These are phyloP conservation scores for Pseudachorutes palmiensis DNA, from an alignment of 1,140 invertebrate species.

Conservation along the genomic window DNA sequence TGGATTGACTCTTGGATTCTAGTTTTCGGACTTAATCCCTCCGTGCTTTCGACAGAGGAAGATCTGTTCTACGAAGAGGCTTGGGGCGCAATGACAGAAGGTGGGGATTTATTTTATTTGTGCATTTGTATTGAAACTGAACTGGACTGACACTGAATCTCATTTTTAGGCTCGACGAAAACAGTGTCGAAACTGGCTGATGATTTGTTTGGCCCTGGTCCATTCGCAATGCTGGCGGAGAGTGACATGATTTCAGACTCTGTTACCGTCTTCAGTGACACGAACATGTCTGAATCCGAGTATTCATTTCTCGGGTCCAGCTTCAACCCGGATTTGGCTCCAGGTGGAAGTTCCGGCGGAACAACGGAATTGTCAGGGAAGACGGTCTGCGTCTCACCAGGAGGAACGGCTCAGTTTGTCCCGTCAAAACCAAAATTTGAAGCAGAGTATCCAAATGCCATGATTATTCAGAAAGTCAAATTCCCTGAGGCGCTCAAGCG, in stretches of 20 bases:
- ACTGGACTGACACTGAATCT: no score
- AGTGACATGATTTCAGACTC: slow-evolving; percentile 34
- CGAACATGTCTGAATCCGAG: slow-evolving; percentile 34
- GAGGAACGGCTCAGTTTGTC: neutral
- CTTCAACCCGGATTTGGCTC: neutral
- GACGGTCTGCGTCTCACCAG: neutral
- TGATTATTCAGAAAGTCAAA: slow-evolving; percentile 24
- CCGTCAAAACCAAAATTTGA: slow-evolving; percentile 12
- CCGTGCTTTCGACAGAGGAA: slow-evolving; percentile 14
- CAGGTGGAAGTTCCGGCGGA: no score
- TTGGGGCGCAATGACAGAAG: neutral
- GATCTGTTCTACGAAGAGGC: neutral
- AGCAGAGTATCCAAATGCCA: neutral
- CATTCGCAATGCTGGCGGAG: slow-evolving; percentile 32
- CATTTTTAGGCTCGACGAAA: no score
- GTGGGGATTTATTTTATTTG: neutral
- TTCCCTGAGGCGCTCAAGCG: slow-evolving; percentile 24
- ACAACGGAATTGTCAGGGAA: no score
- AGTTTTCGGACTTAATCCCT: slow-evolving; percentile 27
- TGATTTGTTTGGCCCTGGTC: slow-evolving; percentile 32
- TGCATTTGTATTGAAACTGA: neutral
- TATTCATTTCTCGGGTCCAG: neutral
- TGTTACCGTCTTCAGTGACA: slow-evolving; percentile 33
- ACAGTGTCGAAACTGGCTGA: slow-evolving; percentile 33
- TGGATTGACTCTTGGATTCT: slow-evolving; percentile 11